Conservation (phyloP, 2,888 invertebrate species). For the Thysanoteuthis rhombus region DNA sequence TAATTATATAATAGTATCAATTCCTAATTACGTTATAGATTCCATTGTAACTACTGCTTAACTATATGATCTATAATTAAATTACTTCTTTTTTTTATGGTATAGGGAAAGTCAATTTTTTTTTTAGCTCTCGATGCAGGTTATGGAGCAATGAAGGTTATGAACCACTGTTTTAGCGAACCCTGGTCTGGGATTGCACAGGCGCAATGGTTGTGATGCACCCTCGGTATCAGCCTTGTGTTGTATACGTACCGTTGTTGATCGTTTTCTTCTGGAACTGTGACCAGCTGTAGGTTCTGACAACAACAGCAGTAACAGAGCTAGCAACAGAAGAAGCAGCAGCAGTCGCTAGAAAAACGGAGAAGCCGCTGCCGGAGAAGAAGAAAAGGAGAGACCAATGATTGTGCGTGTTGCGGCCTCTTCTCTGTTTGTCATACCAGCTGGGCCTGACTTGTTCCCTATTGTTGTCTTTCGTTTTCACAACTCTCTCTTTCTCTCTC, state of each 20-base stretch:
- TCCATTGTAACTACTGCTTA: too few relatives aligned
- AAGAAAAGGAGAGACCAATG: neutral
- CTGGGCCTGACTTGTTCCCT: neutral
- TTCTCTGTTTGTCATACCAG: neutral
- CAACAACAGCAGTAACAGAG: neutral
- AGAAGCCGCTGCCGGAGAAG: neutral
- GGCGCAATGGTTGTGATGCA: too few relatives aligned
- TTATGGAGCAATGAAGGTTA: too few relatives aligned
- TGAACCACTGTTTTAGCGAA: too few relatives aligned
- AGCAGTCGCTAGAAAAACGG: neutral
- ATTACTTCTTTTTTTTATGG: too few relatives aligned
- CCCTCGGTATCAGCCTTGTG: too few relatives aligned
- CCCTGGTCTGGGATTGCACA: too few relatives aligned
- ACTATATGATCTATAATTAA: too few relatives aligned
- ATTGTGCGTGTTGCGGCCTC: neutral
- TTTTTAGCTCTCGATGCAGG: too few relatives aligned
- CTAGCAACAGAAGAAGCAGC: neutral
- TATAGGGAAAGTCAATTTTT: too few relatives aligned
- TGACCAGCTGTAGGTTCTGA: neutral
- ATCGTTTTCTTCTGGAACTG: neutral
- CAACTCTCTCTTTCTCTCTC: neutral
- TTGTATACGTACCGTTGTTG: neutral
- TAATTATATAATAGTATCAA: too few relatives aligned
- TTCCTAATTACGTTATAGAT: too few relatives aligned
- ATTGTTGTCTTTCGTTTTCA: neutral